Evolutionary conservation across 2,113 vertebrate species (phyloP).

Genomic region (Dromas ardeola): DNA sequence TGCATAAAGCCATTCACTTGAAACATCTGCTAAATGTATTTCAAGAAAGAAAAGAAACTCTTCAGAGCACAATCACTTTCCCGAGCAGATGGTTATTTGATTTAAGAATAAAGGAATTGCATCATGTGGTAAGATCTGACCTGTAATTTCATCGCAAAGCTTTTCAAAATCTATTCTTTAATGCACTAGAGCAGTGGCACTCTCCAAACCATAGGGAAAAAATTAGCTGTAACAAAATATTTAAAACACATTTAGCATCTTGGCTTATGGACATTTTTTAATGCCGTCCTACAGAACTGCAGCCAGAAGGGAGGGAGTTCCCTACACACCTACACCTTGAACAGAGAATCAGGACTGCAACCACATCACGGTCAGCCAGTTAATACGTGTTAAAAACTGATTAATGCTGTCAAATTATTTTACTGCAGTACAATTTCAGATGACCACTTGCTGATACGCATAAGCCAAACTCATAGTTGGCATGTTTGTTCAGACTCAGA

Average conservation of each 20-base stretch:
- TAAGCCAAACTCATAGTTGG: background rate
- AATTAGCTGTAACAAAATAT: background rate
- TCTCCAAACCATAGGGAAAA: background rate
- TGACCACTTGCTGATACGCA: background rate
- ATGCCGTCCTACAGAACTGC: background rate
- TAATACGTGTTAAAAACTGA: background rate
- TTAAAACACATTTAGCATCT: background rate
- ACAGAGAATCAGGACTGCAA: background rate
- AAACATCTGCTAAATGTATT: slow-evolving; percentile 37
- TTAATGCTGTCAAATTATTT: background rate
- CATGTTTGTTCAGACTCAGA: background rate
- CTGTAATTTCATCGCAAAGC: slow-evolving; percentile 6
- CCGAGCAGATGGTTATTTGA: slow-evolving; percentile 40
- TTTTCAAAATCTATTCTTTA: slow-evolving; percentile 22
- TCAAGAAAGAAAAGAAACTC: background rate
- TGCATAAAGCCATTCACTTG: background rate
- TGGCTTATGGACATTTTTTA: background rate
- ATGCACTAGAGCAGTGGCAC: background rate
- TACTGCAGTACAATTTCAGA: background rate
- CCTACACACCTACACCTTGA: background rate
- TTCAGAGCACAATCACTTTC: background rate
- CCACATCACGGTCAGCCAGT: background rate
- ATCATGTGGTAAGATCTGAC: slow-evolving; percentile 9
- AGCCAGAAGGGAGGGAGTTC: background rate
- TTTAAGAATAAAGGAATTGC: slow-evolving; percentile 33